Evolutionary conservation across 2,113 vertebrate species (phyloP).

Genomic region (Daboia siamensis): DNA sequence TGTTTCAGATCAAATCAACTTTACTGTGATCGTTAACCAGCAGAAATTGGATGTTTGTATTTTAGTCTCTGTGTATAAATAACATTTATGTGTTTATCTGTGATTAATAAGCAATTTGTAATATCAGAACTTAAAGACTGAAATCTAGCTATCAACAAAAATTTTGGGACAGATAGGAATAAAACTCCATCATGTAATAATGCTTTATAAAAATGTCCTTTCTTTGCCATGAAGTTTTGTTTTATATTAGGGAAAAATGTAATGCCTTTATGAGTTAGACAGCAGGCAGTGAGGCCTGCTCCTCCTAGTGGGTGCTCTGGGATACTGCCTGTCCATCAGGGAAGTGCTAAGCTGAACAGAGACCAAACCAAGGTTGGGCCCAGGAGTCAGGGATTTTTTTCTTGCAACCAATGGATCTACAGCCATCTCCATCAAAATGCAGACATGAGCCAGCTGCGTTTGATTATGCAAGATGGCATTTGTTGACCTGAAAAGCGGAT

Average conservation of each 20-base stretch:
- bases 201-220: neutral
- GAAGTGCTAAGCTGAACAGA: neutral
- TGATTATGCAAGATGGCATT: neutral
- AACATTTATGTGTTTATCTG: fast-evolving
- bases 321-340: neutral
- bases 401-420: neutral
- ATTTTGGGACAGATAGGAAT: neutral
- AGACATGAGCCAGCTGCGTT: neutral
- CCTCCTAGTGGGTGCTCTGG: neutral
- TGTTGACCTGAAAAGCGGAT: neutral
- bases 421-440: neutral
- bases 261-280: neutral
- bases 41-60: neutral
- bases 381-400: neutral
- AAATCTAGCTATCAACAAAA: neutral
- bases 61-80: neutral
- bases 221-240: neutral
- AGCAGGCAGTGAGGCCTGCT: neutral
- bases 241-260: neutral
- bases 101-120: neutral
- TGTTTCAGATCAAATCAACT: too few relatives aligned
- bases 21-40: too few relatives aligned
- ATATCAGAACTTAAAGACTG: neutral
- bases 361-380: neutral
- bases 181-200: neutral